phyloP scores from a whole-genome alignment of 2,113 vertebrate genomes.

The Orycteropus afer region DNA sequence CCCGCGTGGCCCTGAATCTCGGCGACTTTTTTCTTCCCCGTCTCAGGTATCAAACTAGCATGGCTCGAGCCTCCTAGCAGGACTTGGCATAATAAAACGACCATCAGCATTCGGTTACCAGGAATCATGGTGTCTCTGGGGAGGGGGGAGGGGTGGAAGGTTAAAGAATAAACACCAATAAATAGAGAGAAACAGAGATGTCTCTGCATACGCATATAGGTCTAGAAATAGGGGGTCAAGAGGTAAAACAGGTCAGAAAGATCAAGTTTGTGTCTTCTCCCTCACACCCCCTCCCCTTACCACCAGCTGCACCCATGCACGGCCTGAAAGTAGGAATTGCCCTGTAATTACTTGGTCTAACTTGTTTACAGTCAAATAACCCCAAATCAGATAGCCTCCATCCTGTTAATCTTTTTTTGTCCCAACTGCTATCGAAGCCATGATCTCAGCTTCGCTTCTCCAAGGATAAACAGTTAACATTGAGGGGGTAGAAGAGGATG shows the following conservation, averaged over 20 bases:
- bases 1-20: conserved; percentile 91
- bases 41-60: conserved; percentile 98
- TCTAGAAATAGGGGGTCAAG: conserved; percentile 69
- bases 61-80: conserved; percentile 98
- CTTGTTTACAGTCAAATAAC: conserved; percentile 89
- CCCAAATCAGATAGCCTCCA: conserved; percentile 88
- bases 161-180: conserved; percentile 83
- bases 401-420: conserved; percentile 86
- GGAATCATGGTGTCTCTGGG: conserved; percentile 99
- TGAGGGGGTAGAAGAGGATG: conserved; percentile 34
- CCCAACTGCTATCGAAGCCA: conserved; percentile 81
- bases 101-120: conserved; percentile 99
- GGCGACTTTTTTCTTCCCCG: conserved; percentile 96
- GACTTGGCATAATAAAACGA: conserved; percentile 99
- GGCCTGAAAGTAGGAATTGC: conserved; percentile 77
- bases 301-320: conserved; percentile 71
- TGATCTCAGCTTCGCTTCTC: conserved; percentile 85
- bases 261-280: conserved; percentile 76
- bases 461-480: conserved; percentile 86
- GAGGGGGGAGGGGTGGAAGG: conserved; percentile 73
- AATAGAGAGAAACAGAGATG: conserved; percentile 77
- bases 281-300: neutral
- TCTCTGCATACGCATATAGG: conserved; percentile 49
- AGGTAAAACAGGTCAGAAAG: conserved; percentile 75
- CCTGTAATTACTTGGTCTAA: conserved; percentile 84